Percentiles rank a stretch among this genome's conserved stretches.
Conservation (phyloP, 2,113 vertebrate species). For the Cochlearius cochlearius region DNA sequence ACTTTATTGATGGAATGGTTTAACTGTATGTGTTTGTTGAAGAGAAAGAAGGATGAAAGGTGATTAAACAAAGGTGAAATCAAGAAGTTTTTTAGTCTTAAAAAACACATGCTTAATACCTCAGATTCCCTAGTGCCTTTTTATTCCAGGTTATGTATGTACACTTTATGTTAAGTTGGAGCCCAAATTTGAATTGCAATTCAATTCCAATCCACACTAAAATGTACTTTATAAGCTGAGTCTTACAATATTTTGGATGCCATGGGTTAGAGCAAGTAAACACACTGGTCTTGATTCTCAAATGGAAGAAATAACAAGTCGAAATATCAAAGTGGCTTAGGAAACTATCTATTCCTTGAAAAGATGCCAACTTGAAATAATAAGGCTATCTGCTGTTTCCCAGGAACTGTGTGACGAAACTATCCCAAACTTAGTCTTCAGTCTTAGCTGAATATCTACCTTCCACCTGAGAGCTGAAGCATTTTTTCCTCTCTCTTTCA, state of each 20-base stretch:
- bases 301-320: neutral
- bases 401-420: neutral
- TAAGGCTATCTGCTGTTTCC: neutral
- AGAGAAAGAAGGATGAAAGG: neutral
- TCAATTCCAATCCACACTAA: neutral
- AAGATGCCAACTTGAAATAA: neutral
- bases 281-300: neutral
- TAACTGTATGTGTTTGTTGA: neutral
- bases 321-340: neutral
- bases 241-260: neutral
- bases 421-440: neutral
- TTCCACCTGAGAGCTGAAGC: neutral
- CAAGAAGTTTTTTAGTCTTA: accelerated
- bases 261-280: neutral
- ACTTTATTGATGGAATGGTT: neutral
- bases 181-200: neutral
- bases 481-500: neutral
- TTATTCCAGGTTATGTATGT: neutral
- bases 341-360: neutral
- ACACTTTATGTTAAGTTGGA: neutral
- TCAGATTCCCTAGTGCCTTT: neutral
- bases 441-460: neutral
- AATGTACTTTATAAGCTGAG: neutral
- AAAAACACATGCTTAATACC: accelerated
- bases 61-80: neutral